These are phyloP conservation scores for Illadopsis cleaveri DNA, from an alignment of 2,113 vertebrate genomes.

Conservation along the genomic window DNA sequence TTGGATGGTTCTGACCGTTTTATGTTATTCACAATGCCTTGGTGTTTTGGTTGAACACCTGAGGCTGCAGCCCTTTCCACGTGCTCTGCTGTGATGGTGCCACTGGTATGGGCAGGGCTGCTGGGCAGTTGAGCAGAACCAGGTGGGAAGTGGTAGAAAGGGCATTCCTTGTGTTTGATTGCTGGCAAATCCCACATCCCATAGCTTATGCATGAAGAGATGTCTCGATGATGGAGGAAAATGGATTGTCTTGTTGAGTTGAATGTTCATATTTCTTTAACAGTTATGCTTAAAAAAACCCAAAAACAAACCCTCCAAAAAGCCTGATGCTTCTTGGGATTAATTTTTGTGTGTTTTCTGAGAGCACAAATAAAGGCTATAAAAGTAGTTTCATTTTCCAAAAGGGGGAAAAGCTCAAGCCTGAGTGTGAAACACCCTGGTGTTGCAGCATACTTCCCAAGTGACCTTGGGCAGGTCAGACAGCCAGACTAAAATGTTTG, in stretches of 20 bases:
- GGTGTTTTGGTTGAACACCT: background rate
- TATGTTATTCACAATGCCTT: background rate
- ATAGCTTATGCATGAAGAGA: background rate
- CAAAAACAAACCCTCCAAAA: background rate
- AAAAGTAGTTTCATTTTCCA: background rate
- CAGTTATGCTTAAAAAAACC: background rate
- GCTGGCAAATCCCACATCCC: background rate
- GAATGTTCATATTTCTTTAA: background rate
- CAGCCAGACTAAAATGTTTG: background rate
- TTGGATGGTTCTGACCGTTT: background rate
- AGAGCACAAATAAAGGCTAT: background rate
- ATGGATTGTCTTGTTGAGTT: background rate
- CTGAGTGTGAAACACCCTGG: accelerated
- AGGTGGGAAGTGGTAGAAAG: background rate
- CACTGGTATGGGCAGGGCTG: background rate
- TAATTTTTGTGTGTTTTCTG: background rate
- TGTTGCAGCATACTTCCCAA: background rate
- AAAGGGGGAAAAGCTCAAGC: background rate
- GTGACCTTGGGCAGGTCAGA: background rate
- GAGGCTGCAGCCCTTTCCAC: background rate
- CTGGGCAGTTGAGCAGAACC: background rate
- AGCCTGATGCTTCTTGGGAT: background rate
- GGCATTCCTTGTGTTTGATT: background rate
- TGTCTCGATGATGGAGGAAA: background rate
- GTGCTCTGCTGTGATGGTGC: background rate